A percentile compares a stretch with the other conserved stretches of the same genome.
phyloP scores from a whole-genome alignment of 2,888 invertebrate genomes.

The Melieria omissa region DNA sequence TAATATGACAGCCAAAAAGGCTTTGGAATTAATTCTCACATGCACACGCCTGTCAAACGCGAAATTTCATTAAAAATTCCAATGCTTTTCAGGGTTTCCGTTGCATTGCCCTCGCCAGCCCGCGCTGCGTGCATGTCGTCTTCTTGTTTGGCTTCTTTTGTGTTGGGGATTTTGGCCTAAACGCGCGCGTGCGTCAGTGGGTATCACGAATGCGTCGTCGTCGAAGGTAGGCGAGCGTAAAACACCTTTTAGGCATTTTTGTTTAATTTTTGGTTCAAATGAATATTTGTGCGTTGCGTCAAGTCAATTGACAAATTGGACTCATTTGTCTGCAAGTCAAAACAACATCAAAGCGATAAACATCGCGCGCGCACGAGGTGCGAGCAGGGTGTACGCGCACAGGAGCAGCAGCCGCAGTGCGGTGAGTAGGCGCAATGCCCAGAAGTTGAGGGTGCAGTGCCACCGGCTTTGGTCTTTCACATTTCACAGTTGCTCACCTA shows the following conservation, averaged over 20 bases:
- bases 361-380: conserved; percentile 15
- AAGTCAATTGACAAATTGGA: conserved; percentile 62
- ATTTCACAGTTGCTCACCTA: too few relatives aligned
- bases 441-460: background rate
- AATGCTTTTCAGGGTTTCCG: conserved; percentile 30
- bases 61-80: conserved; percentile 45
- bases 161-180: too few relatives aligned
- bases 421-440: background rate
- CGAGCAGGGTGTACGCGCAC: background rate
- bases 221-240: background rate
- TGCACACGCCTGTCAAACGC: conserved; percentile 45
- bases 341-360: conserved; percentile 50
- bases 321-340: conserved; percentile 65
- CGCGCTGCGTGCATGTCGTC: too few relatives aligned
- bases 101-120: conserved; percentile 23
- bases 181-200: too few relatives aligned
- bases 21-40: conserved; percentile 39
- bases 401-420: conserved; percentile 10
- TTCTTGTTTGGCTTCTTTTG: too few relatives aligned
- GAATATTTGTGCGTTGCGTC: too few relatives aligned
- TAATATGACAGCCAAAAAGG: conserved; percentile 48
- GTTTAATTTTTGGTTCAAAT: too few relatives aligned
- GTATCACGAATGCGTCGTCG: too few relatives aligned
- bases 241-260: background rate
- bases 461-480: background rate